Base-by-base conservation (phyloP, 64 coral and sea anemone species). In the Acropora tenuis region DNA sequence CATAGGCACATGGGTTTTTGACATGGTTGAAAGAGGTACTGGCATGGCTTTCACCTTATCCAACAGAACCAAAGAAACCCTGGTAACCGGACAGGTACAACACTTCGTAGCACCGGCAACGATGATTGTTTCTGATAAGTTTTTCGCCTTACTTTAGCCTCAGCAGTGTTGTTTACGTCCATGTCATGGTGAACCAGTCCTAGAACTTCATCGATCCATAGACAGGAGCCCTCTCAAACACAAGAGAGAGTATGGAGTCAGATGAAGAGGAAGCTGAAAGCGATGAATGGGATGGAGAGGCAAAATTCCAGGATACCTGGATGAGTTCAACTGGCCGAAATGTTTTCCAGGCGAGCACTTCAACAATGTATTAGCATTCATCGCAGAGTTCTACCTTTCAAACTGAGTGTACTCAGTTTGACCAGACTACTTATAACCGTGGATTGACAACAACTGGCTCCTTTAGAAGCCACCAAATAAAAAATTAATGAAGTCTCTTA, bases 1-100 rank as follows among this genome's bases (percentile, higher is more conserved):
- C 2, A 12, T 10, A 87, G 84, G 68, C 84, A 73, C 84, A 1
- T 87, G 74, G 87, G 87, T 88, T 8, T 83, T 83, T 15, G 80
- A 55, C 8, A 68, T 68, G 52, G 80, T 83, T 11, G 55, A 83
- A 65, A 83, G 80, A 66, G 80, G 61, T 10, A 83, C 15, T 83
- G 80, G 58, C 13, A 8, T 52, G 48, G 80, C 61, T 65, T 30
- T 83, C 7, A 11, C 41, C 13, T 83, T 83, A 15, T 55, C 76
- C 0, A 15, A 78, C 45, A 1, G 44, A 1, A 78, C 76, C 52
- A 55, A 10, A 55, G 52, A 55, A 55, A 55, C 52, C 10, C 52
- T 55, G 50, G 50, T 55, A 8, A 78, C 76, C 11, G 11, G 76
- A 78, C 76, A 50, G 15, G 6, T 78, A 16, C 46, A 78, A 15